Base-by-base conservation (phyloP, 2,113 vertebrate genomes). In the Electrona antarctica region DNA sequence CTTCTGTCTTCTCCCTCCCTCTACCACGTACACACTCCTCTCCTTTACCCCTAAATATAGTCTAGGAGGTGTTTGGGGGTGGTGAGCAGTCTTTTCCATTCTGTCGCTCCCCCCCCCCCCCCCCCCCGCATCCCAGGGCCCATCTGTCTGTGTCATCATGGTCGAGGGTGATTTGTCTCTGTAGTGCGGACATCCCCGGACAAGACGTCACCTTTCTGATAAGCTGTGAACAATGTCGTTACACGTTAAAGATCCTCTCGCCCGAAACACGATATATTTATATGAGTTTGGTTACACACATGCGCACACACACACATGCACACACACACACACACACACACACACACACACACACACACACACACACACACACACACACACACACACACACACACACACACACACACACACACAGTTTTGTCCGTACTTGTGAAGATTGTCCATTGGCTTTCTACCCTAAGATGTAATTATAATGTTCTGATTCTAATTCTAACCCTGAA, bases 221-320 rank as follows among this genome's bases (percentile, higher is more conserved):
- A 92, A 93, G 91, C 90, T 85, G 89, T 81, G 88, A 92, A 93
- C 90, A 92, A 92, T 91, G 86, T 92, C 45, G 83, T 90, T 87
- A 83, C 86, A 85, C n/a, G 72, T 85, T 90, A 90, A 91, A 82
- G 89, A 91, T 90, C 82, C 78, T 7, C 66, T 7, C 66, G 11
- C 63, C 67, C 77, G 77, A 84, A 90, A 86, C 76, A 73, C 57
- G 60, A 76, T 64, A 76, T 67, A 85, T 64, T 41, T 41, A 41
- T 41, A 41, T 41, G 33, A 2, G 33, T 1, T 21, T 21, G 21
- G 13, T 41, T 21, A 11, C 67, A 61, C 48, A 41, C 58, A 21
- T 28, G 11, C 50, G 12, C 51, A 14, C 64, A 11, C 62, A 28
- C 14, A 6, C 47, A 12, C 62, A 8, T 50, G n/a, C 51, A 2